Evolutionary conservation across 1,140 invertebrate genomes (phyloP), one percentile per base, ranked within the genome.

Genomic region (Homalodisca vitripennis): DNA sequence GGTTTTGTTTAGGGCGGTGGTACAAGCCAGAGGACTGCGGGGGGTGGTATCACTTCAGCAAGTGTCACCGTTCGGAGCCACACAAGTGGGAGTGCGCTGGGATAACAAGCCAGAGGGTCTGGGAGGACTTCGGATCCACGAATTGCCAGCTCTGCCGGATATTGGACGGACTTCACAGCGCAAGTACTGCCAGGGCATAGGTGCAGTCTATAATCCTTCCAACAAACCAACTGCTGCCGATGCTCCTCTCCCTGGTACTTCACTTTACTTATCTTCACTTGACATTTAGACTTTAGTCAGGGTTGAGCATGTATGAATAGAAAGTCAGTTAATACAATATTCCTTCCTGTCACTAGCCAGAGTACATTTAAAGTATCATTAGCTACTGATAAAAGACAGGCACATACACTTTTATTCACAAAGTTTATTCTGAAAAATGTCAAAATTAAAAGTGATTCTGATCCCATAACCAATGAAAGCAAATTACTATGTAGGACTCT

Each of bases 1-100:
- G n/a, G n/a, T n/a, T n/a, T n/a, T 70, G 82, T 81, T 69, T 71
- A 90, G 90, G 75, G 87, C 88, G 1, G 79, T 89, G 3, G 87
- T 98, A 47, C 90, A 91, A 79, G 85, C 87, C 48, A 87, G 88
- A 51, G 94, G 94, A 2, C 88, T 97, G 1, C 88, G 86, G 77
- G 95, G 94, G 0, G 86, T 89, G 55, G 83, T 98, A 1, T 88
- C 83, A 1, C 86, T 98, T 30, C 85, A 83, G 10, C 96, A 98
- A 81, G 84, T 88, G 24, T 94, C 92, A 0, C 88, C 88, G 6
- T 95, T 93, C 76, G 89, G 94, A 79, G 89, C 92, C 0, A 95
- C 94, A 0, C 89, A 88, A 81, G 80, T 94, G 32, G 53, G 46
- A 13, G 29, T 65, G 6, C 70, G 77, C 67, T 78, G 27, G 78